These are phyloP conservation scores for Cantharis rustica DNA, from an alignment of 2,888 invertebrate genomes.

Conservation along the genomic window DNA sequence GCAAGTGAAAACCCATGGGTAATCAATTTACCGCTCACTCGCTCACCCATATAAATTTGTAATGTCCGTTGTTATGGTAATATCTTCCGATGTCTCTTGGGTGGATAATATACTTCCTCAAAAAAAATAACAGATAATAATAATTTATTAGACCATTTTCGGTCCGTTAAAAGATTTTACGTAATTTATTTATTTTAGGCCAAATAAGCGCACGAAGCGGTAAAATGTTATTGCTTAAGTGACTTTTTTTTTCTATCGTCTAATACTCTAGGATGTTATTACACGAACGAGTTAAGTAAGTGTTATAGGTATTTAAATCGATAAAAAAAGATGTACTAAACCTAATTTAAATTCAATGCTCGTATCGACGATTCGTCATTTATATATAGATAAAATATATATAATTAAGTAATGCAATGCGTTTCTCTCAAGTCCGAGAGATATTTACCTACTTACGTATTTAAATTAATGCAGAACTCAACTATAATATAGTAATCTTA, in stretches of 20 bases:
- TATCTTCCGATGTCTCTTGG: neutral
- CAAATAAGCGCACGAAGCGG: neutral
- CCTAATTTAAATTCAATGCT: neutral
- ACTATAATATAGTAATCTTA: neutral
- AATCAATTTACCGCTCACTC: neutral
- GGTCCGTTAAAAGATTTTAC: too few species aligned
- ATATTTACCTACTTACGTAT: neutral
- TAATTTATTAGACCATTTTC: neutral
- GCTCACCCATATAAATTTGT: neutral
- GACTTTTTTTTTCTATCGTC: neutral
- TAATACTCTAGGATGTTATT: neutral
- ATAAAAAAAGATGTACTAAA: neutral
- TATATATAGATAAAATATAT: too few species aligned
- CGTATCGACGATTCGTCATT: neutral
- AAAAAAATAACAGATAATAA: too few species aligned
- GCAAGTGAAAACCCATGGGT: slow-evolving; percentile 11
- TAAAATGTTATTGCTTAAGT: neutral
- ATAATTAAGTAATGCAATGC: neutral
- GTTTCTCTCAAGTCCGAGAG: neutral
- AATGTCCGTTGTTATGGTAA: neutral
- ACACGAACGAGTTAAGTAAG: neutral
- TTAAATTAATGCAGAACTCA: neutral
- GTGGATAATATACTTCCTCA: neutral
- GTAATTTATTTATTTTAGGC: neutral
- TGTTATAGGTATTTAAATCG: neutral